Base-by-base conservation (phyloP, 2,113 vertebrate genomes). In the Chionodraco myersi region DNA sequence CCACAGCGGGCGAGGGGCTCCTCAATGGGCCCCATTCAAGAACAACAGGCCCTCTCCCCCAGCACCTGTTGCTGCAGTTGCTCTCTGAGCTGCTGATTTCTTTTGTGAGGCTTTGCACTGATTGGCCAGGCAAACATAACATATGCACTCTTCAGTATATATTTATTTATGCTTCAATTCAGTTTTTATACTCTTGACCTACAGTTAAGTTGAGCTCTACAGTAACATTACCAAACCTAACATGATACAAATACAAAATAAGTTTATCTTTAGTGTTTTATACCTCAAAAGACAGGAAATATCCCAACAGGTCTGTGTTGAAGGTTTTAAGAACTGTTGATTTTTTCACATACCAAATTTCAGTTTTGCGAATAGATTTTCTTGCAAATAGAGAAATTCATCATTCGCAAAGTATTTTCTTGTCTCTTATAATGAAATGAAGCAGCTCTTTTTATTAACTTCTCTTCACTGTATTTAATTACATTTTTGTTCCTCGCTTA, bases 41-140 rank as follows among this genome's bases (percentile, higher is more conserved):
- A 88, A 86, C 83, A 87, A 86, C 88, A 89, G 75, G 64, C 79
- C 66, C 11, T 26, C 77, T 86, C 86, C 76, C 84, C 1, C 23
- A 87, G 75, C 92, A 94, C 91, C 92, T 93, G 93, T 87, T 89
- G 88, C 89, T 69, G 63, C 92, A 88, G 90, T 88, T 86, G 88
- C 70, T 86, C 89, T 62, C 58, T 68, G 41, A 23, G 75, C 81
- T 73, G 77, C 84, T 77, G 70, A 78, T 86, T 87, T 85, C 81
- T 84, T 79, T 80, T 11, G 51, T 70, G 53, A 49, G 69, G 47
- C 16, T 54, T 74, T 47, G 36, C 12, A 12, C 48, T 64, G 68
- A 72, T 5, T 80, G 26, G 14, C 64, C 64, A 11, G 65, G 71
- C 15, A 57, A 67, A 71, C 48, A 68, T 10, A 61, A 78, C 47